These are phyloP conservation scores for Chloroclysta siterata DNA, from an alignment of 2,888 invertebrate species.

Conservation along the genomic window DNA sequence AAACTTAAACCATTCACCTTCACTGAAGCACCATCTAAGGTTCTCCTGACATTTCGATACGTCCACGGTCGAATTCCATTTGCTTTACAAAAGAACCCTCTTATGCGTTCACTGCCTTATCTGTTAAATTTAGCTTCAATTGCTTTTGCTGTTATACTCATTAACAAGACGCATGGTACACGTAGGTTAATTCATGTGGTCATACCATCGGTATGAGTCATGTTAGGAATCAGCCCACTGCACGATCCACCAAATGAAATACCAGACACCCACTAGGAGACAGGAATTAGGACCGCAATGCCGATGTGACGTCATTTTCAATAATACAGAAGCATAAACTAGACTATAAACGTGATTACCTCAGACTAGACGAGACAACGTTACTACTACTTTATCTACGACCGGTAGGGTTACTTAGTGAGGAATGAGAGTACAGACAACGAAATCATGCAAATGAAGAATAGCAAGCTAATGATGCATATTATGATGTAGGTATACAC, in stretches of 20 bases:
- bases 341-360: slow-evolving; percentile 12
- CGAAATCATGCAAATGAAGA: too few relatives aligned
- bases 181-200: not conserved
- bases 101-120: not conserved
- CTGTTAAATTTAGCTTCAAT: not conserved
- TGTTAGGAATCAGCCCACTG: not conserved
- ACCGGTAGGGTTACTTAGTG: not conserved
- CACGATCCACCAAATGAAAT: not conserved
- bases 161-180: not conserved
- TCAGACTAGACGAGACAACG: slow-evolving; percentile 4
- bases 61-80: not conserved
- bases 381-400: not conserved
- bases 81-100: not conserved
- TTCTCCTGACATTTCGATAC: not conserved
- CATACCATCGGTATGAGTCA: slow-evolving; percentile 1
- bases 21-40: slow-evolving; percentile 1
- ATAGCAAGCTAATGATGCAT: too few relatives aligned
- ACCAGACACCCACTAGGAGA: slow-evolving; percentile 10
- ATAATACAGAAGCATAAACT: slow-evolving; percentile 11
- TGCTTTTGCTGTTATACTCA: not conserved
- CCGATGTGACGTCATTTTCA: slow-evolving; percentile 18
- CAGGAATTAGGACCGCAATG: slow-evolving; percentile 22
- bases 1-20: not conserved
- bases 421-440: not conserved
- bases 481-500: too few relatives aligned